A percentile compares a stretch with the other conserved stretches of the same genome.
phyloP scores from a whole-genome alignment of 1,140 invertebrate species.

The Leptonema lineaticorne region DNA sequence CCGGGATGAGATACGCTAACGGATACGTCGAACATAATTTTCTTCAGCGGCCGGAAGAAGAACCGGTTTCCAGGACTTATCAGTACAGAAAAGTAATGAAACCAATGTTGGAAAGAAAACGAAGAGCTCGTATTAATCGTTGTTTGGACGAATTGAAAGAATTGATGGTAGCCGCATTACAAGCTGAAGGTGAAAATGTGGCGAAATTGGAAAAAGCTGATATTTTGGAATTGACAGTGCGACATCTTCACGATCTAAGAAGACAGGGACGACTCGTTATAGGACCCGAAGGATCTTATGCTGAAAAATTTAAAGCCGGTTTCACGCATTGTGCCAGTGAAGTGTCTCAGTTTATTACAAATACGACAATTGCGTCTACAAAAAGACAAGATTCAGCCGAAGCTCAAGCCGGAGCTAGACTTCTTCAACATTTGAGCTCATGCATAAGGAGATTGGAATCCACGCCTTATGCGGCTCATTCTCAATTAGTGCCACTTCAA shows the following conservation, averaged over 20 bases:
- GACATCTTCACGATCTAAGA: slow-evolving; percentile 84
- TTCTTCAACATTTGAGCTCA: slow-evolving; percentile 26
- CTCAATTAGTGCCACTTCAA: not conserved
- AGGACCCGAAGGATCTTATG: slow-evolving; percentile 62
- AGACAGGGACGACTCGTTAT: slow-evolving; percentile 67
- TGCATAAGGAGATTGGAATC: slow-evolving; percentile 30
- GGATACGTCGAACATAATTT: slow-evolving; percentile 22
- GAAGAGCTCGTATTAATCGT: slow-evolving; percentile 89
- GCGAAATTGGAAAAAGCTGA: slow-evolving; percentile 95
- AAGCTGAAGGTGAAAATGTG: slow-evolving; percentile 84
- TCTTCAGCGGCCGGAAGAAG: slow-evolving; percentile 21
- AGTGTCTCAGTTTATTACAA: slow-evolving; percentile 82
- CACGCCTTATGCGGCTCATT: slow-evolving; percentile 1
- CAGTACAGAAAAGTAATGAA: slow-evolving; percentile 94
- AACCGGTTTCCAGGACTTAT: slow-evolving; percentile 82
- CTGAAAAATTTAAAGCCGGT: slow-evolving; percentile 84
- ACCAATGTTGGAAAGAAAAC: slow-evolving; percentile 90
- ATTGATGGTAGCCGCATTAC: slow-evolving; percentile 83
- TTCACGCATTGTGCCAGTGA: slow-evolving; percentile 91
- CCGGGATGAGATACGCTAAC: not conserved
- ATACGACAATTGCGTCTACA: slow-evolving; percentile 59
- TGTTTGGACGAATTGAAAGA: slow-evolving; percentile 91
- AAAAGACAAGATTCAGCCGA: slow-evolving; percentile 43
- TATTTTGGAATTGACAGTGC: slow-evolving; percentile 92
- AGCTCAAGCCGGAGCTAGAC: slow-evolving; percentile 21